Evolutionary conservation across 2,888 invertebrate genomes (phyloP).

Genomic region (Ramazzottius varieornatus): DNA sequence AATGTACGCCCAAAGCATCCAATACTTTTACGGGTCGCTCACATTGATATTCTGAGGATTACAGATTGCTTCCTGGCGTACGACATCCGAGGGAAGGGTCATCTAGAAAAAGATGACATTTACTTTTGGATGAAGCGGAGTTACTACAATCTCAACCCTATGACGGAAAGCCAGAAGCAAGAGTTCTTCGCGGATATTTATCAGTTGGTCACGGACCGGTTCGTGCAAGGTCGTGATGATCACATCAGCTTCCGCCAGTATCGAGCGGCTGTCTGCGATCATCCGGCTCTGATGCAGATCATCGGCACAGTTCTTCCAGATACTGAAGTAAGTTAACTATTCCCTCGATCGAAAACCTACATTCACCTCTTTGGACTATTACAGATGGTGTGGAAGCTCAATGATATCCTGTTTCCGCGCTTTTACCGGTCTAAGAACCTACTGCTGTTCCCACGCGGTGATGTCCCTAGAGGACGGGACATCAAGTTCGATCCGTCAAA

Average conservation of each 20-base stretch:
- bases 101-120: background rate
- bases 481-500: background rate
- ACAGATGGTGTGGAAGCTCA: background rate
- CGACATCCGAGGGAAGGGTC: background rate
- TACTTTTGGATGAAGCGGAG: background rate
- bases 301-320: background rate
- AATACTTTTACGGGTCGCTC: too few relatives aligned
- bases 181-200: background rate
- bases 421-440: background rate
- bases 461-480: background rate
- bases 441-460: background rate
- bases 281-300: background rate
- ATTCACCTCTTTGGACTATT: background rate
- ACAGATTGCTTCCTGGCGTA: slow-evolving; percentile 1
- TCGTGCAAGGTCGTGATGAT: background rate
- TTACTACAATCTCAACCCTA: background rate
- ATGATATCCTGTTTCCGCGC: background rate
- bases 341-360: background rate
- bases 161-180: background rate
- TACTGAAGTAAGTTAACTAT: background rate
- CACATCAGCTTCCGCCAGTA: background rate
- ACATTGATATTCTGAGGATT: too few relatives aligned
- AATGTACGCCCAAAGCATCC: background rate
- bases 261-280: background rate
- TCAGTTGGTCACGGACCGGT: background rate